Base-by-base conservation (phyloP, 2,888 invertebrate genomes). In the Noctua pronuba region DNA sequence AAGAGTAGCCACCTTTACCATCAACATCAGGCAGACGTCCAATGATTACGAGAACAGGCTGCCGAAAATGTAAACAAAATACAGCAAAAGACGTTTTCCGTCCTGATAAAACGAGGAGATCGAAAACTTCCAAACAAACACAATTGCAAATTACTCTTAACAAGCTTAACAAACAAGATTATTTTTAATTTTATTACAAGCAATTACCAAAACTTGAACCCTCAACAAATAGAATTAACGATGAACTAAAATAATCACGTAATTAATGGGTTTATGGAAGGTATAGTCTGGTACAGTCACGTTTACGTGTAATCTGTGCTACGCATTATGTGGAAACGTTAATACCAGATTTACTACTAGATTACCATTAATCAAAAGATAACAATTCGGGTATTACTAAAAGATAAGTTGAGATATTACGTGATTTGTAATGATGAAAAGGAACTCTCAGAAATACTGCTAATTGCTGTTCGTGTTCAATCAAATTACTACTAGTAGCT, bases 301-400 rank as follows among this genome's bases (percentile, higher is more conserved):
- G 88, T 86, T 75, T 31, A 58, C 60, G 64, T 67, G 46, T 75
- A 86, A 82, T 79, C 74, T 78, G 78, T 64, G 62, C 46, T 73
- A 78, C 49, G 67, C 41, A 76, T 35, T 76, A 65, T 21, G 46
- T 65, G 18, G 73, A 73, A 65, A 49, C 35, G 24, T 75, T 88
- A n/a, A n/a, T n/a, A n/a, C n/a, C n/a, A n/a, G n/a, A n/a, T n/a
- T n/a, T n/a, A n/a, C n/a, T n/a, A 68, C 67, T 79, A 71, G 76
- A 86, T 77, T 86, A 86, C n/a, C 52, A 70, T 76, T 82, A 75
- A 82, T 83, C 74, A 69, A 24, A 75, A 75, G 69, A 85, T 69
- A 75, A 62, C 41, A 44, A 66, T 73, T 41, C 24, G 49, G 62
- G 52, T 67, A 64, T 80, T 66, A 73, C 31, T 52, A 21, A 21